Evolutionary conservation across 2,797 vertebrate species (phyloP).

Genomic region (Gambelia wislizenii): DNA sequence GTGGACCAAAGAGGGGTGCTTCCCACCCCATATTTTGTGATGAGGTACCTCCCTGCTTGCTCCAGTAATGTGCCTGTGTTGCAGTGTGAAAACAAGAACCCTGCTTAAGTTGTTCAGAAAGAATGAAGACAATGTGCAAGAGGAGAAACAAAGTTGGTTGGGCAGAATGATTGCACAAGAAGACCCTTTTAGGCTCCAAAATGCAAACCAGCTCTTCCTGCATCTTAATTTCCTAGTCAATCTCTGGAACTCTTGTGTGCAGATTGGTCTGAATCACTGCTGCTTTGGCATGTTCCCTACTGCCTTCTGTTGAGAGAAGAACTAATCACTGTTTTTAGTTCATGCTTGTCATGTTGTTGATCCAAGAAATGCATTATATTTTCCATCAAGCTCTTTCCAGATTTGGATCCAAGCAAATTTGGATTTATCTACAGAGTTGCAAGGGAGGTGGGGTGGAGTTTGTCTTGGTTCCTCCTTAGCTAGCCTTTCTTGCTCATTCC

Average conservation of each 20-base stretch:
- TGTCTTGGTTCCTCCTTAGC: slow-evolving; percentile 23
- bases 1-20: no score
- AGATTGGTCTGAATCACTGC: slow-evolving; percentile 27
- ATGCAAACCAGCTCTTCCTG: not conserved
- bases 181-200: not conserved
- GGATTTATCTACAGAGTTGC: slow-evolving; percentile 25
- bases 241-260: slow-evolving; percentile 6
- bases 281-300: slow-evolving; percentile 37
- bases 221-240: slow-evolving; percentile 20
- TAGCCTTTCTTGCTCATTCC: slow-evolving; percentile 25
- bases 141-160: not conserved
- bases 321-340: slow-evolving; percentile 47
- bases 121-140: not conserved
- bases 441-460: slow-evolving; percentile 21
- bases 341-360: slow-evolving; percentile 45
- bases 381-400: slow-evolving; percentile 47
- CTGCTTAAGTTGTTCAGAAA: not conserved
- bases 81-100: not conserved
- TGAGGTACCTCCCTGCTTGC: no score
- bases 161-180: not conserved
- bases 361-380: slow-evolving; percentile 57
- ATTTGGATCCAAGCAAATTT: slow-evolving; percentile 40
- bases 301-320: slow-evolving; percentile 52
- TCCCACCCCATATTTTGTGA: no score
- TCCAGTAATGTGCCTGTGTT: not conserved